phyloP scores from a whole-genome alignment of 2,888 invertebrate genomes.

The Watsonalla binaria region DNA sequence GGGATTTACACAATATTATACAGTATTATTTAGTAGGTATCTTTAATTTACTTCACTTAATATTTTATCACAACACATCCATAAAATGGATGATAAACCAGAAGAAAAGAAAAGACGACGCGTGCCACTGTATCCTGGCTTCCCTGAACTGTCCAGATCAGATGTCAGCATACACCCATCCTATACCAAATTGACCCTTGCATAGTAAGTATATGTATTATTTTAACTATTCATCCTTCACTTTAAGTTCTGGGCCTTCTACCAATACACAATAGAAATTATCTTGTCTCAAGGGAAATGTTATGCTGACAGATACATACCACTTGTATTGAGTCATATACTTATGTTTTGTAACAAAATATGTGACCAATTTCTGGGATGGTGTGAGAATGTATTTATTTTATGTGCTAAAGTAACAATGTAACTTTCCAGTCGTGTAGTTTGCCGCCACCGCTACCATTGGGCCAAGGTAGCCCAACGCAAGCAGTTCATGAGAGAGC shows the following conservation, averaged over 20 bases:
- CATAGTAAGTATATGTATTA: constrained; percentile 77
- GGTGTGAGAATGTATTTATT: too few species aligned
- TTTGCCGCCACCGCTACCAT: constrained; percentile 81
- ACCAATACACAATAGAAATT: too few species aligned
- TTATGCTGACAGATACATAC: too few species aligned
- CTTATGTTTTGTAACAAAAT: too few species aligned
- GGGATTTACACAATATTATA: too few species aligned
- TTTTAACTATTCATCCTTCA: neutral
- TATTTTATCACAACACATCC: neutral
- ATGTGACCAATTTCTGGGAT: too few species aligned
- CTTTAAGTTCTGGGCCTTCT: too few species aligned
- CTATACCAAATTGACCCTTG: constrained; percentile 76
- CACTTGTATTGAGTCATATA: too few species aligned
- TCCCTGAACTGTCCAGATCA: constrained; percentile 75
- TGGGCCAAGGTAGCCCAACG: constrained; percentile 71
- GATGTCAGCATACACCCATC: constrained; percentile 81
- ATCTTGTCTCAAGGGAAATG: too few species aligned
- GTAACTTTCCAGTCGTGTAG: constrained; percentile 74
- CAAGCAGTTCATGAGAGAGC: constrained; percentile 80
- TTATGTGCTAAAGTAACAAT: neutral
- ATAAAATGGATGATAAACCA: neutral
- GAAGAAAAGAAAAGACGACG: constrained; percentile 33
- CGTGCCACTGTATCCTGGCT: constrained; percentile 64
- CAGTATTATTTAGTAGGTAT: too few species aligned
- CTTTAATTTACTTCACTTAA: too few species aligned